phyloP scores from a whole-genome alignment of 2,888 invertebrate species.

The Luffia ferchaultella region DNA sequence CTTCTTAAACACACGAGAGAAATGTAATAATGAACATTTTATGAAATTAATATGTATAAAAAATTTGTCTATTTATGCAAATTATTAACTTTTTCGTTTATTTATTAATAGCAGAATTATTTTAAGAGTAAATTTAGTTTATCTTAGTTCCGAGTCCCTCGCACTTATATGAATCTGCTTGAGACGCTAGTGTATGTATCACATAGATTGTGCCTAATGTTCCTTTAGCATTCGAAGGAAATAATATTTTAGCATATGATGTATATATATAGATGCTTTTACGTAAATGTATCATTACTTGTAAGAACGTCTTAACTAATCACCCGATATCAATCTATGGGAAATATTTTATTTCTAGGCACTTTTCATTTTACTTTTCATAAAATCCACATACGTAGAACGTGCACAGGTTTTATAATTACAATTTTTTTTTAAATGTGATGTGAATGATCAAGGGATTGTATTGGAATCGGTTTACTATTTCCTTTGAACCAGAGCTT shows the following conservation, averaged over 20 bases:
- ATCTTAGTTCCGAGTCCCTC: background rate
- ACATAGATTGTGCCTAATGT: background rate
- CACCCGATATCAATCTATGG: too few species aligned
- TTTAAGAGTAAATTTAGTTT: background rate
- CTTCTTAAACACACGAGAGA: too few species aligned
- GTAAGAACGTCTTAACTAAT: too few species aligned
- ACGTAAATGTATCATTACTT: too few species aligned
- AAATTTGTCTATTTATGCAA: background rate
- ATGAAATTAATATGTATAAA: background rate
- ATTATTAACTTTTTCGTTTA: background rate
- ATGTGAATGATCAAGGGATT: background rate
- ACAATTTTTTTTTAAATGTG: background rate
- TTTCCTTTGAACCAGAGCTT: slow-evolving; percentile 47
- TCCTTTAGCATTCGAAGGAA: background rate
- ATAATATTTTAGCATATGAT: background rate
- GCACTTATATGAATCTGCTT: background rate
- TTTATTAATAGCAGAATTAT: background rate
- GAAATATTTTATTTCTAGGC: too few species aligned
- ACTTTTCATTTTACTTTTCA: too few species aligned
- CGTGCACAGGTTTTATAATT: background rate
- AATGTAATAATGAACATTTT: background rate
- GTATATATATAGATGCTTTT: background rate
- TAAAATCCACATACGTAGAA: background rate
- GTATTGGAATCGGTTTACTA: background rate
- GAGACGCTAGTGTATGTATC: background rate